These are phyloP conservation scores for Drosophila biarmipes DNA, from an alignment of 1,140 invertebrate species.

Conservation along the genomic window DNA sequence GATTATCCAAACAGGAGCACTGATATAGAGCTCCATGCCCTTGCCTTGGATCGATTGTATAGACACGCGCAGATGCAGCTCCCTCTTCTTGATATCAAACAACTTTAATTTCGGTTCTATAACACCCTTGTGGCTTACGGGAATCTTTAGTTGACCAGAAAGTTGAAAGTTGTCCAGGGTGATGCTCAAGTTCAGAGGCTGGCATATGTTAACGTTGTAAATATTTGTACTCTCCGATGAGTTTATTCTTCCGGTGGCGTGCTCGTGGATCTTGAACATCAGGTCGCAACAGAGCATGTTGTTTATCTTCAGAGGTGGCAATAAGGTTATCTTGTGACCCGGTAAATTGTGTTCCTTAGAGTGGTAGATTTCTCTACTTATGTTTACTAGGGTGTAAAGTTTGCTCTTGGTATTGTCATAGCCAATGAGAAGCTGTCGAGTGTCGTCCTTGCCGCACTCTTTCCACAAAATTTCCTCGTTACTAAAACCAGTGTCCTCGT, in stretches of 20 bases:
- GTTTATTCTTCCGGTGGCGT: constrained; percentile 86
- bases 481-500: constrained; percentile 65
- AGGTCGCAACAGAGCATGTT: constrained; percentile 92
- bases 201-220: constrained; percentile 88
- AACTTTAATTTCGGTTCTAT: constrained; percentile 86
- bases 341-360: constrained; percentile 88
- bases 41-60: constrained; percentile 85
- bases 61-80: constrained; percentile 90
- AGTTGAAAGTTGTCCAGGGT: constrained; percentile 93
- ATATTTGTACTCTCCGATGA: constrained; percentile 84
- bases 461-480: constrained; percentile 69
- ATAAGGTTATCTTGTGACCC: constrained; percentile 93
- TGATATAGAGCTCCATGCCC: constrained; percentile 90
- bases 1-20: constrained; percentile 96
- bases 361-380: constrained; percentile 92
- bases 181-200: constrained; percentile 89
- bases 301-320: constrained; percentile 92
- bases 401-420: constrained; percentile 62
- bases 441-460: constrained; percentile 38
- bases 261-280: constrained; percentile 86
- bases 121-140: constrained; percentile 85
- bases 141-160: constrained; percentile 87
- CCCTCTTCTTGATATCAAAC: constrained; percentile 89
- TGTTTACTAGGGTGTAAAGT: constrained; percentile 84
- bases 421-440: constrained; percentile 56